Conservation (phyloP, 2,888 invertebrate genomes). For the Ectemnius continuus region DNA sequence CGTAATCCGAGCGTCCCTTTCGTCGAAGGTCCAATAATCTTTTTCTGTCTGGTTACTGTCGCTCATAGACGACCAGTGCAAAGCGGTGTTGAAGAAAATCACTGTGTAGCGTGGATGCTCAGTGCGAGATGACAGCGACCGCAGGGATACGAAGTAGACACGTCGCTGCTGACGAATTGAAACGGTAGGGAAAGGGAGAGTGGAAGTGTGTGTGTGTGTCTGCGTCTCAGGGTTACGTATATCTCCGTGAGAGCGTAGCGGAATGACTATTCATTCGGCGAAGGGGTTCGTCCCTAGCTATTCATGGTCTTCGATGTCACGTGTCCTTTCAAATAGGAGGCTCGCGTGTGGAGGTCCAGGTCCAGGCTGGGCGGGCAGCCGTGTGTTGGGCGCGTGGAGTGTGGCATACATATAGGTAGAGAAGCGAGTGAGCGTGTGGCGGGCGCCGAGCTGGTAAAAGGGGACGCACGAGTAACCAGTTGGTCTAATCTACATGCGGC, state of each 20-base stretch:
- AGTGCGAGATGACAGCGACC: no score
- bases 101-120: no score
- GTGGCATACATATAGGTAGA: constrained; percentile 7
- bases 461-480: constrained; percentile 58
- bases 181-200: constrained; percentile 22
- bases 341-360: constrained; percentile 51
- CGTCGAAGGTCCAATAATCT: no score
- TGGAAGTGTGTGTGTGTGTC: no score
- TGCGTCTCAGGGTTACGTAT: constrained; percentile 25
- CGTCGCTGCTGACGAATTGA: no score
- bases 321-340: constrained; percentile 68
- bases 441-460: constrained; percentile 27
- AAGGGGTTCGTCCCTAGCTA: constrained; percentile 67
- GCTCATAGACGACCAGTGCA: no score
- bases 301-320: constrained; percentile 72
- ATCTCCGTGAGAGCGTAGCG: constrained; percentile 49
- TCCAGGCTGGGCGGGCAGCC: constrained; percentile 3
- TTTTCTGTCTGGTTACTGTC: no score
- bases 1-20: not conserved
- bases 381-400: constrained; percentile 21
- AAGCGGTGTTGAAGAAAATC: no score
- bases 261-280: constrained; percentile 68
- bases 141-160: no score
- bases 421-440: not conserved
- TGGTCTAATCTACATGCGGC: constrained; percentile 64